Evolutionary conservation across 2,888 invertebrate species (phyloP).

Genomic region (Drosophila mulleri): DNA sequence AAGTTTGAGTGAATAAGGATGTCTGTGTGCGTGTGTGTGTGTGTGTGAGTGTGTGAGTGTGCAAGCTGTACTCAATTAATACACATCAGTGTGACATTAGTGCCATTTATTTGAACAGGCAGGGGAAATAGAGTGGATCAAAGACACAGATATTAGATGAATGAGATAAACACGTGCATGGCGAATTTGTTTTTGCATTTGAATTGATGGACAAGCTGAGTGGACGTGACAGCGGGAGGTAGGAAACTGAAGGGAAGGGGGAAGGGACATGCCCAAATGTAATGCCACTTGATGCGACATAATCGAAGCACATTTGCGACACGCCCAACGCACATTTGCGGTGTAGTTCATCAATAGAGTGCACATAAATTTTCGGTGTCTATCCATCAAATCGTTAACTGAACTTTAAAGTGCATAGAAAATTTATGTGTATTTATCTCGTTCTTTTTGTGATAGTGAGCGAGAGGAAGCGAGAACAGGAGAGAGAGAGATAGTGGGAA

Average conservation of each 20-base stretch:
- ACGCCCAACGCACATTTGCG: conserved; percentile 5
- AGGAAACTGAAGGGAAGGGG: neutral
- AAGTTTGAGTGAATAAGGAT: conserved; percentile 30
- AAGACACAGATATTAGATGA: conserved; percentile 55
- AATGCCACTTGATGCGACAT: conserved; percentile 51
- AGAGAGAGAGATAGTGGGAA: neutral
- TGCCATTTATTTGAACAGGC: conserved; percentile 68
- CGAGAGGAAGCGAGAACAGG: neutral
- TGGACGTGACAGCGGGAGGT: neutral
- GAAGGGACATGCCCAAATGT: neutral
- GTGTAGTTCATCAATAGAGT: conserved; percentile 52
- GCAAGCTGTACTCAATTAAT: conserved; percentile 77
- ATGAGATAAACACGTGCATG: conserved; percentile 69
- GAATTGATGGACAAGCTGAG: neutral
- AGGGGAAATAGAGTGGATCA: conserved; percentile 33
- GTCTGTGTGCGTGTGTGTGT: conserved; percentile 10
- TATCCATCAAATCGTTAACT: conserved; percentile 25
- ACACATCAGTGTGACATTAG: conserved; percentile 81
- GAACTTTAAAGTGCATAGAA: conserved; percentile 58
- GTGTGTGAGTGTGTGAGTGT: conserved; percentile 16
- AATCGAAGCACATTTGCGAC: conserved; percentile 51
- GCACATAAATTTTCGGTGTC: conserved; percentile 53
- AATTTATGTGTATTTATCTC: conserved; percentile 36
- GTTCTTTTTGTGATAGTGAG: conserved; percentile 5
- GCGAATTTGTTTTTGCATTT: conserved; percentile 32